Conservation (phyloP, 2,797 vertebrate species). For the Aratinga solstitialis region DNA sequence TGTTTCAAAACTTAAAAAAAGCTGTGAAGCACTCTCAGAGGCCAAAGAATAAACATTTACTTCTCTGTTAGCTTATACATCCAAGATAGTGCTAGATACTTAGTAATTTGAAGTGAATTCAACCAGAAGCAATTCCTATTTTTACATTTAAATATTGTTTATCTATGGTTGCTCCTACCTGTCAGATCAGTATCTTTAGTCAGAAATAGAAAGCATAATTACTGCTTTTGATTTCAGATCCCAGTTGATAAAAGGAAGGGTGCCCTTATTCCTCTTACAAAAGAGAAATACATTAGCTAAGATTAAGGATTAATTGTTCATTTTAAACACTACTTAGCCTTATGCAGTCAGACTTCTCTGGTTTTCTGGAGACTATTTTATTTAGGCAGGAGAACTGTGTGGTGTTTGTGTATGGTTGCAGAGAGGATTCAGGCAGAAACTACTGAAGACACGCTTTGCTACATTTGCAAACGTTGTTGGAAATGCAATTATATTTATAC, state of each 20-base stretch:
- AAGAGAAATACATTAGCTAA: background rate
- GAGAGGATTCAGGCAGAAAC: background rate
- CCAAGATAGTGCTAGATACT: background rate
- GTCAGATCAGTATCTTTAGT: background rate
- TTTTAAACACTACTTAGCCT: background rate
- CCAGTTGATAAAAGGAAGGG: background rate
- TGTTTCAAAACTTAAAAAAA: background rate
- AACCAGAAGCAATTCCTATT: background rate
- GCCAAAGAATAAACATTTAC: background rate
- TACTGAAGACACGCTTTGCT: background rate
- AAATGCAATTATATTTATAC: background rate
- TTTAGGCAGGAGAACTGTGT: background rate
- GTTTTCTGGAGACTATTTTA: background rate
- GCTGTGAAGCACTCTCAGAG: rapidly evolving
- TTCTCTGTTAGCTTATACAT: background rate
- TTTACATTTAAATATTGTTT: background rate
- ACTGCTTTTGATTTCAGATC: background rate
- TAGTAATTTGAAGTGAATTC: background rate
- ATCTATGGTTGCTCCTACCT: background rate
- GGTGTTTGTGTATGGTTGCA: background rate
- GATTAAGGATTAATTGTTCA: background rate
- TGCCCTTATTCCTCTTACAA: background rate
- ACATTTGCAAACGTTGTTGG: background rate
- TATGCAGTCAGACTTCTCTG: background rate
- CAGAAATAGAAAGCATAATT: background rate